Evolutionary conservation across 2,888 invertebrate genomes (phyloP).

Genomic region (Calameuta pallipes): DNA sequence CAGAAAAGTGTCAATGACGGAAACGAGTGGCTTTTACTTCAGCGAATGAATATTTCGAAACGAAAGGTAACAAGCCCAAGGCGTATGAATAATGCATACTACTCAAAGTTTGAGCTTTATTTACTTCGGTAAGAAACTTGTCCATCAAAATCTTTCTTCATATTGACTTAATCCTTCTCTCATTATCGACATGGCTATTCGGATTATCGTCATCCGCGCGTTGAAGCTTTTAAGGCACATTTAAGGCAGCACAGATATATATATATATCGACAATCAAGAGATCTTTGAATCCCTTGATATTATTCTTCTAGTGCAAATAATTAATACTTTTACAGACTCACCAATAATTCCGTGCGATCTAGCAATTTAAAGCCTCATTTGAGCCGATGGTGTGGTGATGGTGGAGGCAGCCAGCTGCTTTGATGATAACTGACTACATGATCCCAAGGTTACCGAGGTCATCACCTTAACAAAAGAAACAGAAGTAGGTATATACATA

Average conservation of each 20-base stretch:
- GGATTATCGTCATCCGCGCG: not conserved
- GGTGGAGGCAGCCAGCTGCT: conserved; percentile 16
- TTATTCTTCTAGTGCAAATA: not conserved
- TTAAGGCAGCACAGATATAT: not conserved
- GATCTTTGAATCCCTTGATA: not conserved
- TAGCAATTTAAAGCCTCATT: conserved; percentile 19
- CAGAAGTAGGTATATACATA: not conserved
- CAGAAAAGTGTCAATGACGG: not conserved
- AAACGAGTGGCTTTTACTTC: not conserved
- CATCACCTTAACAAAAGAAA: conserved; percentile 18
- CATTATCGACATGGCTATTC: not conserved
- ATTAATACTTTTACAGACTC: not conserved
- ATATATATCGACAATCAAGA: not conserved
- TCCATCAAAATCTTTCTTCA: not conserved
- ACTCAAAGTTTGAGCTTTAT: not conserved
- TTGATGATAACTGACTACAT: conserved; percentile 15
- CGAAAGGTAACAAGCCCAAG: not conserved
- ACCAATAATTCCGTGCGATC: conserved; percentile 20
- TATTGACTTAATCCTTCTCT: not conserved
- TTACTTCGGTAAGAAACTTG: not conserved
- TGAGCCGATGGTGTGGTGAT: conserved; percentile 12
- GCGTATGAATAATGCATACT: not conserved
- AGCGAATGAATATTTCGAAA: not conserved
- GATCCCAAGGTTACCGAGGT: conserved; percentile 15
- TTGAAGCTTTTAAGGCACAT: not conserved